Conservation (phyloP, 1,140 invertebrate genomes). For the Camponotus floridanus region DNA sequence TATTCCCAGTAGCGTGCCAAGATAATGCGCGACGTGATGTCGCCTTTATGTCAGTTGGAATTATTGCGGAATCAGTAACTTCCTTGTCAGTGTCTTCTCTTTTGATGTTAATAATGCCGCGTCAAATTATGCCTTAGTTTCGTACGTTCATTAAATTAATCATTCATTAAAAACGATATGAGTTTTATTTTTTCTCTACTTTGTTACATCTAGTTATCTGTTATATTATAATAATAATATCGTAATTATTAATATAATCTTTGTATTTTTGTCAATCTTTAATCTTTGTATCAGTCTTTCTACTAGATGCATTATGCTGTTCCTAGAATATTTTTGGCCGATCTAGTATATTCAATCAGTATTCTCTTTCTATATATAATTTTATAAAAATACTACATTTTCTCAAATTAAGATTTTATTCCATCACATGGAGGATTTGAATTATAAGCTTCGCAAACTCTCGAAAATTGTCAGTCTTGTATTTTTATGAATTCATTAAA, state of each 20-base stretch:
- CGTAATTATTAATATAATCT: background rate
- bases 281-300: background rate
- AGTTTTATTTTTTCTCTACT: background rate
- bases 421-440: background rate
- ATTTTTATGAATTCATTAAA: conserved; percentile 25
- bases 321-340: background rate
- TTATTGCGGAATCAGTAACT: conserved; percentile 48
- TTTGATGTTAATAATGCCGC: conserved; percentile 3
- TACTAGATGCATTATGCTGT: background rate
- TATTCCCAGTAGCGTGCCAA: conserved; percentile 40
- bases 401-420: conserved; percentile 22
- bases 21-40: conserved; percentile 54
- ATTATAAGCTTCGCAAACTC: background rate
- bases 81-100: conserved; percentile 11
- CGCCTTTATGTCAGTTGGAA: conserved; percentile 53
- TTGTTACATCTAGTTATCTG: background rate
- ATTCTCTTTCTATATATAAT: background rate
- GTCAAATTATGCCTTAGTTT: conserved; percentile 30
- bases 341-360: background rate
- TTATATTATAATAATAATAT: background rate
- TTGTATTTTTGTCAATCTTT: background rate
- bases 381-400: conserved; percentile 8
- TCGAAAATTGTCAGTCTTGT: background rate
- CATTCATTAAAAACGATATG: background rate
- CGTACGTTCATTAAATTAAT: conserved; percentile 4